Evolutionary conservation across 2,113 vertebrate species (phyloP).

Genomic region (Catagonus wagneri): DNA sequence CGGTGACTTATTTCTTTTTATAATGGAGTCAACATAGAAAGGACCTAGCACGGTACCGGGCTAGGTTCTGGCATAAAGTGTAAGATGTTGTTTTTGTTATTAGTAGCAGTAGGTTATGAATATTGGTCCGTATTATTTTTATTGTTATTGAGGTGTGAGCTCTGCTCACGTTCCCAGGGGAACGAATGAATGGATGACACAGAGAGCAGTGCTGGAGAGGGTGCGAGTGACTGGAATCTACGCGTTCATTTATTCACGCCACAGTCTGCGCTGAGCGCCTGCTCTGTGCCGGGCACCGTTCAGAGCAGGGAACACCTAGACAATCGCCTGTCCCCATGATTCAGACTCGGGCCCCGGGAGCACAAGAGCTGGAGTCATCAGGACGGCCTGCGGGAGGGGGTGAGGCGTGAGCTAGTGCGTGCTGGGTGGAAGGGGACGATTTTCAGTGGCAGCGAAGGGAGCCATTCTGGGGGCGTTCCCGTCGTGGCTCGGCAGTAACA

Average conservation of each 20-base stretch:
- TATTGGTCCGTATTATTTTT: no score
- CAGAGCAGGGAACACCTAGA: fast-evolving
- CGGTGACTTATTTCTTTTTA: not conserved
- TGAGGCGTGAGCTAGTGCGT: not conserved
- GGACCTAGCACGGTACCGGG: not conserved
- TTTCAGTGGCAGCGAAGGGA: not conserved
- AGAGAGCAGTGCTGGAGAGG: not conserved
- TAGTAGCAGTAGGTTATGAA: no score
- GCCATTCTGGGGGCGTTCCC: no score
- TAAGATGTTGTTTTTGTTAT: not conserved
- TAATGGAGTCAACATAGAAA: not conserved
- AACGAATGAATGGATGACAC: not conserved
- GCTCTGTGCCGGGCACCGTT: not conserved
- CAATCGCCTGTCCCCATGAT: not conserved
- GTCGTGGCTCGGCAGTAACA: no score
- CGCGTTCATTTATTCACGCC: fast-evolving
- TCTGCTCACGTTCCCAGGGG: not conserved
- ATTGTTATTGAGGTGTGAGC: not conserved
- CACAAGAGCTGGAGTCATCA: not conserved
- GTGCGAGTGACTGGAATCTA: fast-evolving
- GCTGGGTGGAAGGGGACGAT: not conserved
- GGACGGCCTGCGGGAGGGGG: not conserved
- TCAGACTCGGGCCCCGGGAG: not conserved
- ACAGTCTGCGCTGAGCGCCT: not conserved
- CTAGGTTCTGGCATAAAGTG: no score